These are phyloP conservation scores for Poeciliopsis occidentalis DNA, from an alignment of 2,113 vertebrate genomes.

Conservation along the genomic window DNA sequence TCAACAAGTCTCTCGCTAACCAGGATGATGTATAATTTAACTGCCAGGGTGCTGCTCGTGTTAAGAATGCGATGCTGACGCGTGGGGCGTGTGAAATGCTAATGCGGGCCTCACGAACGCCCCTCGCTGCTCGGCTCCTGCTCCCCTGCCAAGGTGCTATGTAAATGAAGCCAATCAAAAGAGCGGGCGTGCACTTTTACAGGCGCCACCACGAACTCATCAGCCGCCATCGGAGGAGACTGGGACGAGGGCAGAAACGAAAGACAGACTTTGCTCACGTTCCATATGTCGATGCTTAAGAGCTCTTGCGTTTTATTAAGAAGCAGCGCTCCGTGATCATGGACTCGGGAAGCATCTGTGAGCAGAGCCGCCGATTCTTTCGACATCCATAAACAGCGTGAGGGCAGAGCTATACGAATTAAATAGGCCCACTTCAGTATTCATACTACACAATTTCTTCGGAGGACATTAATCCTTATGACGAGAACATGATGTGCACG, in stretches of 20 bases:
- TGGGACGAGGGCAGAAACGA: constrained; percentile 1
- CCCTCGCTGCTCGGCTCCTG: background rate
- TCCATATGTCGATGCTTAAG: background rate
- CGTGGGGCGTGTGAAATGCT: constrained; percentile 32
- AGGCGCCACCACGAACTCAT: constrained; percentile 12
- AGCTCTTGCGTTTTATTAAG: background rate
- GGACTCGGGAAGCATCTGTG: constrained; percentile 1
- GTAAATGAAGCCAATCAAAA: constrained; percentile 56
- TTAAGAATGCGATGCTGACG: constrained; percentile 23
- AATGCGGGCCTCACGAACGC: constrained; percentile 6
- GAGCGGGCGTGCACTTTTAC: constrained; percentile 12
- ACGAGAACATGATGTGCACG: background rate
- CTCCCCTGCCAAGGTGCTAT: constrained; percentile 25
- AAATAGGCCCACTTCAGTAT: constrained; percentile 12
- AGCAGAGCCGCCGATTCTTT: no score
- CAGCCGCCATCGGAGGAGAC: background rate
- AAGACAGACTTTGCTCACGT: background rate
- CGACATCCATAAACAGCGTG: background rate
- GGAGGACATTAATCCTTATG: constrained; percentile 10
- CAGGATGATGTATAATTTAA: constrained; percentile 19
- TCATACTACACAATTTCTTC: constrained; percentile 22
- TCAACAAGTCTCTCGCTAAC: constrained; percentile 32
- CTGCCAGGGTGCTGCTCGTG: background rate
- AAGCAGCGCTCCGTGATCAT: background rate
- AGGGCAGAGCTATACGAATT: constrained; percentile 3